Evolutionary conservation across 2,888 invertebrate genomes (phyloP).

Genomic region (Sisyra terminalis): DNA sequence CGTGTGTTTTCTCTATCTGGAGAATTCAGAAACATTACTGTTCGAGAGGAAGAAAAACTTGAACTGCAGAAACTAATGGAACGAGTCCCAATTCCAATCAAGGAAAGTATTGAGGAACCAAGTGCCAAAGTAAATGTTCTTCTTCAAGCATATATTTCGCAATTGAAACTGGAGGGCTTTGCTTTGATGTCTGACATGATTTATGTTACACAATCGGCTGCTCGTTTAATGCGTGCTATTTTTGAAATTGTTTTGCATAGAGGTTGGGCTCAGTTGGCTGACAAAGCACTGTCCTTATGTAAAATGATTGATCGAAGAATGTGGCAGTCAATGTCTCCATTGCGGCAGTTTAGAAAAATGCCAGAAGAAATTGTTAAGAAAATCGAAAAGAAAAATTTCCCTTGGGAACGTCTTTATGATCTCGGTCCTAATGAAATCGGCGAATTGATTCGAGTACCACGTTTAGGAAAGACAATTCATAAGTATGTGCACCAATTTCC

Average conservation of each 20-base stretch:
- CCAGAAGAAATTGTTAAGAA: conserved; percentile 94
- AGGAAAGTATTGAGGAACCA: conserved; percentile 95
- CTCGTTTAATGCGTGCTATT: conserved; percentile 86
- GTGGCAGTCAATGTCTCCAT: conserved; percentile 99
- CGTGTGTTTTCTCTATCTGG: conserved; percentile 95
- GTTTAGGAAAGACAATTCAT: conserved; percentile 88
- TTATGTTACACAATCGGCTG: conserved; percentile 95
- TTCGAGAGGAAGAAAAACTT: conserved; percentile 90
- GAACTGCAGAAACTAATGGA: conserved; percentile 90
- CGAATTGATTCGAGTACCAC: conserved; percentile 80
- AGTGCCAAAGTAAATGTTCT: conserved; percentile 94
- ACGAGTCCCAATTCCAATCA: conserved; percentile 96
- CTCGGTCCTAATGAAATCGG: conserved; percentile 95
- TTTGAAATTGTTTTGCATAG: conserved; percentile 85
- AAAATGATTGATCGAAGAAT: conserved; percentile 98
- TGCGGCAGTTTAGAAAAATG: conserved; percentile 93
- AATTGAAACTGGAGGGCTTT: conserved; percentile 94
- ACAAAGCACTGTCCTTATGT: conserved; percentile 87
- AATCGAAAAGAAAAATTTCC: conserved; percentile 93
- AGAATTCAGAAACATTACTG: conserved; percentile 87
- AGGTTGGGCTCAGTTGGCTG: conserved; percentile 96
- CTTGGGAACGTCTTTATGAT: conserved; percentile 90
- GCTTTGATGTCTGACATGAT: conserved; percentile 99
- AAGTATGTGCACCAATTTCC: conserved; percentile 95
- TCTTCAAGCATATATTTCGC: conserved; percentile 95